Evolutionary conservation across 2,113 vertebrate species (phyloP).

Genomic region (Hippotragus niger): DNA sequence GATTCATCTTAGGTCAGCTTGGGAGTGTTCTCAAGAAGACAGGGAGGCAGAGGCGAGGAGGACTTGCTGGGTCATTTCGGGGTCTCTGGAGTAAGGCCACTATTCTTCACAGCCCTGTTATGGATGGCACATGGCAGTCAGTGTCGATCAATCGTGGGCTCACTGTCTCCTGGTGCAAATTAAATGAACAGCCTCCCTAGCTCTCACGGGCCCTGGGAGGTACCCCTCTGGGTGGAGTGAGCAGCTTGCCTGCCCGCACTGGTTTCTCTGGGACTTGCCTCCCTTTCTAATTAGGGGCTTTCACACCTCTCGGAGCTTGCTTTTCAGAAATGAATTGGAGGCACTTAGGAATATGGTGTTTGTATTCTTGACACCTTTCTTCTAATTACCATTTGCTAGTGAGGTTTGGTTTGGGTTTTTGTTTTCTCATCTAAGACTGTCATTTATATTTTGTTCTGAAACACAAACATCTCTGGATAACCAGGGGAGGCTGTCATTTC

Average conservation of each 20-base stretch:
- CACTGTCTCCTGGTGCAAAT: slow-evolving; percentile 57
- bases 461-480: neutral
- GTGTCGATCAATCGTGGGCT: neutral
- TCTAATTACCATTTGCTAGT: slow-evolving; percentile 23
- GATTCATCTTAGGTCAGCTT: neutral
- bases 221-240: neutral
- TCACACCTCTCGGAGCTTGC: neutral
- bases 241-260: neutral
- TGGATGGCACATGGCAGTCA: slow-evolving; percentile 57
- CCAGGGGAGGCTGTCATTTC: neutral
- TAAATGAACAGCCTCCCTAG: slow-evolving; percentile 45
- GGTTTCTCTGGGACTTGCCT: neutral
- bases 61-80: neutral
- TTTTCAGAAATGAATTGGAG: slow-evolving; percentile 23
- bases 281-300: neutral
- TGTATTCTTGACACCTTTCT: slow-evolving; percentile 13
- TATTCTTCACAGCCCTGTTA: slow-evolving; percentile 53
- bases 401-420: neutral
- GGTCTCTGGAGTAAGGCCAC: neutral
- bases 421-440: neutral
- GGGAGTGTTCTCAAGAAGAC: neutral
- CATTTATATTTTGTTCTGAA: slow-evolving; percentile 15
- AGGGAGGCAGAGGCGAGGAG: neutral
- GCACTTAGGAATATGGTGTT: neutral
- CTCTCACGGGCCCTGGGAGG: slow-evolving; percentile 51